A percentile compares a stretch with the other conserved stretches of the same genome.
phyloP scores from a whole-genome alignment of 2,113 vertebrate genomes.

The Clinocottus analis region DNA sequence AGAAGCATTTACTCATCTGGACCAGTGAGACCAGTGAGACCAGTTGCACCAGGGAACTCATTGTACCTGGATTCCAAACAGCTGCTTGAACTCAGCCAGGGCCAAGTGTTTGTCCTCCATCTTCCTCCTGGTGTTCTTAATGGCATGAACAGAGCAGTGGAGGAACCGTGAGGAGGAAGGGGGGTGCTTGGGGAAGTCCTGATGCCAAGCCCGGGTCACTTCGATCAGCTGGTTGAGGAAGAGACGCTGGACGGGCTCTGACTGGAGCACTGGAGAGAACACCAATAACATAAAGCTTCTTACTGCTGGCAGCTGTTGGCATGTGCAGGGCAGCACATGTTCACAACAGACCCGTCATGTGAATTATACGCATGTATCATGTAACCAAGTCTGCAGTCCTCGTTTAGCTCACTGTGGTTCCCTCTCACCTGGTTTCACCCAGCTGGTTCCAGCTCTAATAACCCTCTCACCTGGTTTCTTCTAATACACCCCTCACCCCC shows the following conservation, averaged over 20 bases:
- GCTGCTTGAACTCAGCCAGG: slow-evolving; percentile 88
- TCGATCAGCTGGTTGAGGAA: slow-evolving; percentile 89
- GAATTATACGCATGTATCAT: neutral
- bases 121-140: slow-evolving; percentile 92
- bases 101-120: slow-evolving; percentile 95
- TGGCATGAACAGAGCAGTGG: slow-evolving; percentile 87
- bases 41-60: neutral
- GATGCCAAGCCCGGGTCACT: slow-evolving; percentile 82
- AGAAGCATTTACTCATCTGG: neutral
- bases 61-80: slow-evolving; percentile 87
- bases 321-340: neutral
- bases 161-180: slow-evolving; percentile 19
- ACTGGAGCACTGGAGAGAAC: slow-evolving; percentile 83
- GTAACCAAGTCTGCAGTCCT: neutral
- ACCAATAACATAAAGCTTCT: neutral
- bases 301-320: neutral
- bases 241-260: slow-evolving; percentile 79
- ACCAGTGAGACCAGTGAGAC: neutral
- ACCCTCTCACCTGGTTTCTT: too few species aligned
- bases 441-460: too few species aligned
- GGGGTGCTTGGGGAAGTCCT: slow-evolving; percentile 50
- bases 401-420: neutral
- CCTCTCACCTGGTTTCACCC: too few species aligned
- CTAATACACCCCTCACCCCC: too few species aligned
- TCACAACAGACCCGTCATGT: neutral